A percentile compares a stretch with the other conserved stretches of the same genome.
phyloP scores from a whole-genome alignment of 2,113 vertebrate genomes.

The Ochotona princeps region DNA sequence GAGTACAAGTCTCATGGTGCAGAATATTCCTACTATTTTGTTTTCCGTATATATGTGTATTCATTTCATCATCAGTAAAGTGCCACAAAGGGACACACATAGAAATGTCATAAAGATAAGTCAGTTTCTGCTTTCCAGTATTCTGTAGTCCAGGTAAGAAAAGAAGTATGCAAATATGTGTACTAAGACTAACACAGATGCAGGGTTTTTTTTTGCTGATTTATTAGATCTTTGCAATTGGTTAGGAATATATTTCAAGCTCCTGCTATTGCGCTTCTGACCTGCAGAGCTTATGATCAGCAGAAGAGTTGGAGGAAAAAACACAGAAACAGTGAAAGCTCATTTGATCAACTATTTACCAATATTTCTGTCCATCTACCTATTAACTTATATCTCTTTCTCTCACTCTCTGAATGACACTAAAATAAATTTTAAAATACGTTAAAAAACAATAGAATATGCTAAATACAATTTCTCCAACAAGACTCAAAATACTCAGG shows the following conservation, averaged over 20 bases:
- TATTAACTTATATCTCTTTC: background rate
- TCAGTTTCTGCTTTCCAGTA: background rate
- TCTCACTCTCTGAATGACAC: background rate
- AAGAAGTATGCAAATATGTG: background rate
- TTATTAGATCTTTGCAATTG: background rate
- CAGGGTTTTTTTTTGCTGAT: background rate
- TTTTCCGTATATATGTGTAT: background rate
- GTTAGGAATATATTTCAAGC: background rate
- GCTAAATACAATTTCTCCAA: background rate
- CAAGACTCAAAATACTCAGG: background rate
- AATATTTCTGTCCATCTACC: too few relatives aligned
- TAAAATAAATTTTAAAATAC: constrained; percentile 3
- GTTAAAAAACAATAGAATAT: background rate
- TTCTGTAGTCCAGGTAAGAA: constrained; percentile 15
- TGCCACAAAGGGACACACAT: background rate
- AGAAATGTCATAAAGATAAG: background rate
- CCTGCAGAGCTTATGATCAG: background rate
- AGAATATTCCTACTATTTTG: background rate
- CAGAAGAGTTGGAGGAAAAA: background rate
- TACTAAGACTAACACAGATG: background rate
- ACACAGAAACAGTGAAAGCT: background rate
- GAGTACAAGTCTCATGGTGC: background rate
- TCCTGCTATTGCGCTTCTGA: background rate
- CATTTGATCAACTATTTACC: background rate
- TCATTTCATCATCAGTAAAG: background rate